Conservation (phyloP, 2,888 invertebrate species). For the Noctua pronuba region DNA sequence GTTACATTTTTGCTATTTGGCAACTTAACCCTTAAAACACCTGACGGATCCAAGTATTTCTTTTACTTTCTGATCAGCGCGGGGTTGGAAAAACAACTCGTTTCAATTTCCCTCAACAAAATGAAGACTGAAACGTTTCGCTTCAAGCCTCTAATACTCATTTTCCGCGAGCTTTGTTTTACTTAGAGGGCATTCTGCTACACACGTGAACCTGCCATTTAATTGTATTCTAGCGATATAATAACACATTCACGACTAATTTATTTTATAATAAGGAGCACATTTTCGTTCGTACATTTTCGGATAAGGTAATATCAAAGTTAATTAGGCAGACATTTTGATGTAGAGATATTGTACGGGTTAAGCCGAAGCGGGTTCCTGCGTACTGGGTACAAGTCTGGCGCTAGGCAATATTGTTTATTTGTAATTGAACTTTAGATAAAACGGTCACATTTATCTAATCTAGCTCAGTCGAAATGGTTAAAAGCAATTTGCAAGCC, state of each 20-base stretch:
- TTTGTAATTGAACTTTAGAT: conserved; percentile 63
- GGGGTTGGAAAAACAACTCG: conserved; percentile 1
- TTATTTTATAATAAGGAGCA: conserved; percentile 28
- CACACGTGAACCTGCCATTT: conserved; percentile 9
- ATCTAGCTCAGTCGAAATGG: conserved; percentile 59
- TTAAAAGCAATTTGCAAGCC: conserved; percentile 60
- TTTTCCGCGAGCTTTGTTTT: conserved; percentile 1
- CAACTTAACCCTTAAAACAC: not conserved
- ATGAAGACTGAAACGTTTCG: conserved; percentile 2
- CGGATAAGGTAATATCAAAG: conserved; percentile 28
- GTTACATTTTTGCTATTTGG: not conserved
- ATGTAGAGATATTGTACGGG: conserved; percentile 36
- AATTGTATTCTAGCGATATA: conserved; percentile 13
- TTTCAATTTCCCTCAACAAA: conserved; percentile 10
- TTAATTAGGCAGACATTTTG: conserved; percentile 44
- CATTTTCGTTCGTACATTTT: conserved; percentile 33
- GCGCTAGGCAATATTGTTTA: conserved; percentile 42
- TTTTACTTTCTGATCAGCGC: conserved; percentile 15
- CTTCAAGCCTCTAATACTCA: not conserved
- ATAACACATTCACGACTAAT: conserved; percentile 15
- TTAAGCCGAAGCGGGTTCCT: conserved; percentile 26
- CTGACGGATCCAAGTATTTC: not conserved
- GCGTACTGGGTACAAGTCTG: conserved; percentile 1
- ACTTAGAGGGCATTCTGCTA: not conserved
- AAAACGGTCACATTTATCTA: conserved; percentile 66